Evolutionary conservation across 2,888 invertebrate species (phyloP).

Genomic region (Phortica magna): DNA sequence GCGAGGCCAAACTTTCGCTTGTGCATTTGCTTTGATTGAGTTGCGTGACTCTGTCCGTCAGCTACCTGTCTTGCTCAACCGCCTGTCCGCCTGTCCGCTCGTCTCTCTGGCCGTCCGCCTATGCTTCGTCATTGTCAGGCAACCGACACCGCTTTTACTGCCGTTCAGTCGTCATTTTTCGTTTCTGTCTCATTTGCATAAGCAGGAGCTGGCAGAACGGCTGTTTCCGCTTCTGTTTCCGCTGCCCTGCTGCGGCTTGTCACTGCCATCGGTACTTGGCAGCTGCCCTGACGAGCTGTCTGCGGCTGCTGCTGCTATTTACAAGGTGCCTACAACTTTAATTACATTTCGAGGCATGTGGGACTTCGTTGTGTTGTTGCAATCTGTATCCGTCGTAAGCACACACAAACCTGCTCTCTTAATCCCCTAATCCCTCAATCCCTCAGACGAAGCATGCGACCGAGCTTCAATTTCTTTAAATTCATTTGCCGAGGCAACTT

Average conservation of each 20-base stretch:
- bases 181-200: conserved; percentile 27
- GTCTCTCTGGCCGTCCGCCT: neutral
- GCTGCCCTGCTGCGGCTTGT: neutral
- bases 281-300: neutral
- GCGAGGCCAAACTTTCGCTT: conserved; percentile 5
- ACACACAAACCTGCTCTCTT: neutral
- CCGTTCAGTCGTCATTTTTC: neutral
- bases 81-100: no score
- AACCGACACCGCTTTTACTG: neutral
- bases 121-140: neutral
- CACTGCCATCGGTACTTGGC: neutral
- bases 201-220: neutral
- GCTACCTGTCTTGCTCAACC: no score
- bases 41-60: neutral
- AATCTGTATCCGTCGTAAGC: neutral
- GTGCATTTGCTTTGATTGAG: conserved; percentile 19
- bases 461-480: conserved; percentile 6
- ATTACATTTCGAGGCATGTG: conserved; percentile 33
- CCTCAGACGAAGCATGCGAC: neutral
- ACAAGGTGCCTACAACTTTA: conserved; percentile 6
- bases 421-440: no score
- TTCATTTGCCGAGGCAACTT: neutral
- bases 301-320: neutral
- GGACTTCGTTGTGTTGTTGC: neutral
- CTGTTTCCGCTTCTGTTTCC: conserved; percentile 20